Conservation (phyloP, 2,888 invertebrate species). For the Microchrysa polita region DNA sequence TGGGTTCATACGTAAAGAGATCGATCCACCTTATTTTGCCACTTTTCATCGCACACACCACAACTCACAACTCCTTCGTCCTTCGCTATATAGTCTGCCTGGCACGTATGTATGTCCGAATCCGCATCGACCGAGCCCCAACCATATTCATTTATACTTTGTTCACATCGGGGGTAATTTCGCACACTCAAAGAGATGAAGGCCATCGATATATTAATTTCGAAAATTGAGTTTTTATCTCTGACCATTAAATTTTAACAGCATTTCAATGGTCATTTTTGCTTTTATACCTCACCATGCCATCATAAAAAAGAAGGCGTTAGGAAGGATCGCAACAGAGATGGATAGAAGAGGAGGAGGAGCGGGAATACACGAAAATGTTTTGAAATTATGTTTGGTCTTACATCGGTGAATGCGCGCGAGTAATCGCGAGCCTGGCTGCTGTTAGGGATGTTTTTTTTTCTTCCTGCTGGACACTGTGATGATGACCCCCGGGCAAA, state of each 20-base stretch:
- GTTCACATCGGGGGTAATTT: conserved; percentile 18
- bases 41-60: no score
- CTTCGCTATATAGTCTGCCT: no score
- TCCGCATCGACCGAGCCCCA: no score
- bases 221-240: conserved; percentile 44
- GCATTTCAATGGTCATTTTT: conserved; percentile 39
- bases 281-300: no score
- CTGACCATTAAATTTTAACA: conserved; percentile 39
- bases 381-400: conserved; percentile 2
- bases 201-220: conserved; percentile 44
- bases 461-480: no score
- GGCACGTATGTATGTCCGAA: no score
- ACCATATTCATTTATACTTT: no score
- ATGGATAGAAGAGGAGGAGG: no score
- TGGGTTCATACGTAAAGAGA: no score
- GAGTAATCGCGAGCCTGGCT: neutral
- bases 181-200: conserved; percentile 39
- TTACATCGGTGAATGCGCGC: neutral
- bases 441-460: neutral
- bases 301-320: no score
- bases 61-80: neutral
- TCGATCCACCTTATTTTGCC: neutral
- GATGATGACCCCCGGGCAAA: no score
- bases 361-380: neutral
- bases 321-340: neutral